These are phyloP conservation scores for Macropus fuliginosus DNA, from an alignment of 2,797 vertebrate genomes.

Conservation along the genomic window DNA sequence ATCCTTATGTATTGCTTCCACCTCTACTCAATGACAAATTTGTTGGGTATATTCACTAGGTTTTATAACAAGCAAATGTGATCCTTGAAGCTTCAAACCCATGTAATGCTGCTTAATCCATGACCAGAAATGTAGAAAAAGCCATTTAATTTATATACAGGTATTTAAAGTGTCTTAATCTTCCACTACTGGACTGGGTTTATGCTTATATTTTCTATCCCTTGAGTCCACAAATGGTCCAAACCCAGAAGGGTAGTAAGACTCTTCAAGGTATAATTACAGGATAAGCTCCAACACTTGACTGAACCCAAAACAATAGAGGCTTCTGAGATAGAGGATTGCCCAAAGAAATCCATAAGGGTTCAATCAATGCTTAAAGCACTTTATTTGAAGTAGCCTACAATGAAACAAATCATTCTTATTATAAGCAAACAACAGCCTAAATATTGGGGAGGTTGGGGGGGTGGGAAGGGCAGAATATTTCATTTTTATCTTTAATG, in stretches of 20 bases:
- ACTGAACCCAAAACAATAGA: conserved; percentile 31
- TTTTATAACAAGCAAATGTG: not conserved
- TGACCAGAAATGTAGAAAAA: not conserved
- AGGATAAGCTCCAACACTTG: conserved; percentile 16
- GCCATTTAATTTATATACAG: conserved; percentile 28
- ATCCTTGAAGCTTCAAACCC: conserved; percentile 5
- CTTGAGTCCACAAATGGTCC: conserved; percentile 20
- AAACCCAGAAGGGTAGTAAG: conserved; percentile 21
- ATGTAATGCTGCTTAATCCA: conserved; percentile 36
- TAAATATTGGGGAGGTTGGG: not conserved
- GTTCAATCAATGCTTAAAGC: conserved; percentile 62
- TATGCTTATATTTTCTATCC: not conserved
- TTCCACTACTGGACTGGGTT: not conserved
- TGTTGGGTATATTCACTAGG: not conserved
- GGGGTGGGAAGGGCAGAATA: not conserved
- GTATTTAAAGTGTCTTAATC: conserved; percentile 4
- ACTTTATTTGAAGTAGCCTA: conserved; percentile 58
- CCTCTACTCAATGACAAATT: not conserved
- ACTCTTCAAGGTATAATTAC: not conserved
- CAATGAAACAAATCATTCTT: conserved; percentile 57
- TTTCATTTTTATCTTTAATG: conserved; percentile 46
- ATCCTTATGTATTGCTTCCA: not conserved
- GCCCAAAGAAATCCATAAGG: conserved; percentile 61
- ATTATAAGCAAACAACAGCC: conserved; percentile 51
- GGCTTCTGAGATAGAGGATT: conserved; percentile 50